Percentiles rank a stretch among this genome's conserved stretches.
Conservation (phyloP, 1,140 invertebrate species). For the Pogonognathellus flavescens region DNA sequence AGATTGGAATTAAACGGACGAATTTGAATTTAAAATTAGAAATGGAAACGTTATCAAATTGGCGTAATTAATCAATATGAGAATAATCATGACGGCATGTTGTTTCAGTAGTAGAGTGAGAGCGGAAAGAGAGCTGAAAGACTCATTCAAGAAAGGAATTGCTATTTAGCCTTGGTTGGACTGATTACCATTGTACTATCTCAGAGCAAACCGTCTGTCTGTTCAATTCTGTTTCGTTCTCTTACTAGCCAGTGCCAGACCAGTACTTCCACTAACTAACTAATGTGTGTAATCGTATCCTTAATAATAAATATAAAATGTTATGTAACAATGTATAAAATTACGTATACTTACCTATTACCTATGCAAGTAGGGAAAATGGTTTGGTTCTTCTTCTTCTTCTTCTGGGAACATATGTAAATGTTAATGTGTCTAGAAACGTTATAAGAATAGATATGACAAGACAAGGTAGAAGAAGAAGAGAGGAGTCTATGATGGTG, state of each 20-base stretch:
- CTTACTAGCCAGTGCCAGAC: no score
- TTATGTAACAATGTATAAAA: background rate
- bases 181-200: background rate
- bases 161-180: conserved; percentile 11
- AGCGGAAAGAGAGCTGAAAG: background rate
- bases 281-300: background rate
- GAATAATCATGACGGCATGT: conserved; percentile 44
- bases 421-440: background rate
- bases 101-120: background rate
- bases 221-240: background rate
- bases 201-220: background rate
- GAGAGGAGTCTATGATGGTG: no score
- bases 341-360: background rate
- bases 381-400: no score
- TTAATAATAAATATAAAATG: background rate
- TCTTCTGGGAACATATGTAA: background rate
- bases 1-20: conserved; percentile 27
- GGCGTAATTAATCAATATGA: conserved; percentile 47
- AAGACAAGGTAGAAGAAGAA: background rate
- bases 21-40: conserved; percentile 51
- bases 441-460: conserved; percentile 28
- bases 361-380: background rate
- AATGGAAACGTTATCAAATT: conserved; percentile 26
- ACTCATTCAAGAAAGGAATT: background rate
- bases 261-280: no score